Evolutionary conservation across 2,113 vertebrate genomes (phyloP).

Genomic region (Scomber japonicus): DNA sequence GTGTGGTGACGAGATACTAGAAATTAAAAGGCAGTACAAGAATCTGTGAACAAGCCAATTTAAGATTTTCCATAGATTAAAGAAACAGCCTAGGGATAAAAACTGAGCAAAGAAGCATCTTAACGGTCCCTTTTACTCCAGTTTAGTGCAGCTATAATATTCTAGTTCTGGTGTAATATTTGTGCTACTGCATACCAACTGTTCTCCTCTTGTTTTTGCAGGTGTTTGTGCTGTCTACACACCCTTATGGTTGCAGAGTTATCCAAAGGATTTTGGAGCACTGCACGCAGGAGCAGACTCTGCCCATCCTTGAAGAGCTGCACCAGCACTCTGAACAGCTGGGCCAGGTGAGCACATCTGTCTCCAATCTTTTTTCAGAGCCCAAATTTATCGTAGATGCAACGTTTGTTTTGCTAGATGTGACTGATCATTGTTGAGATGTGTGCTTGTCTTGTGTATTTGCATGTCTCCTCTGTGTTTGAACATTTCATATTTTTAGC

Average conservation of each 20-base stretch:
- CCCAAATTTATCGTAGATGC: conserved; percentile 11
- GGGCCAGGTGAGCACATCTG: conserved; percentile 88
- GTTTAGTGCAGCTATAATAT: background rate
- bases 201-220: conserved; percentile 54
- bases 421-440: conserved; percentile 33
- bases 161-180: background rate
- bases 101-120: background rate
- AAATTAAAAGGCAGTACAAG: too few relatives aligned
- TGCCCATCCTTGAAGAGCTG: conserved; percentile 94
- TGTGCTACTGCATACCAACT: background rate
- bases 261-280: conserved; percentile 97
- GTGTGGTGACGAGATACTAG: too few relatives aligned
- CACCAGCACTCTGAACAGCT: conserved; percentile 97
- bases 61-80: too few relatives aligned
- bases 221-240: conserved; percentile 97
- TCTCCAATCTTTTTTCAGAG: conserved; percentile 17
- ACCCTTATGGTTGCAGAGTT: conserved; percentile 96
- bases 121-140: background rate
- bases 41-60: too few relatives aligned
- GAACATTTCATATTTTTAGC: conserved; percentile 59
- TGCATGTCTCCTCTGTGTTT: conserved; percentile 70
- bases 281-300: conserved; percentile 95
- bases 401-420: conserved; percentile 17
- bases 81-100: background rate
- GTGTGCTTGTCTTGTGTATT: conserved; percentile 47